phyloP scores from a whole-genome alignment of 2,113 vertebrate species.

The Garra rufa region DNA sequence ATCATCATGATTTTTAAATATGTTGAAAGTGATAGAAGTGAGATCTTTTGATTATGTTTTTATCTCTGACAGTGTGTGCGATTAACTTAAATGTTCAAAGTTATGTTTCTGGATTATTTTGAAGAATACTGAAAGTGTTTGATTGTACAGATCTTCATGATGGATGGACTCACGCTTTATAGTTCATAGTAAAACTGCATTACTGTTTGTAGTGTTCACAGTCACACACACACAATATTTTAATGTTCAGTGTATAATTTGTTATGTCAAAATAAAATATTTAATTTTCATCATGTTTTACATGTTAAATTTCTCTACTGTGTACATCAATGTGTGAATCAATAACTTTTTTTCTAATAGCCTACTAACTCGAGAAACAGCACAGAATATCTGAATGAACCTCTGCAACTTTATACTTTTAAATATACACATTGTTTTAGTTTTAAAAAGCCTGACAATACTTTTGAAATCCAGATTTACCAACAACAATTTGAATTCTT shows the following conservation, averaged over 20 bases:
- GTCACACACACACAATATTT: no score
- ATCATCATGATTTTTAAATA: neutral
- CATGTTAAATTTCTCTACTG: neutral
- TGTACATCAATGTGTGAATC: no score
- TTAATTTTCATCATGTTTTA: neutral
- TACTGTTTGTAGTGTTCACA: neutral
- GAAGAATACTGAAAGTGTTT: neutral
- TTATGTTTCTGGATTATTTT: neutral
- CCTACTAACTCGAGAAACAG: no score
- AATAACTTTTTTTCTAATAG: neutral
- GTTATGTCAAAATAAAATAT: neutral
- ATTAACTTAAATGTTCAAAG: neutral
- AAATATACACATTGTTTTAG: neutral
- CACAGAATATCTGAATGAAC: no score
- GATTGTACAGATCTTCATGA: neutral
- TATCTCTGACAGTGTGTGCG: neutral
- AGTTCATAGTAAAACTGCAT: neutral
- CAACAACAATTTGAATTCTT: neutral
- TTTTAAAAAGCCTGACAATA: neutral
- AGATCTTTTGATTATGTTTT: neutral
- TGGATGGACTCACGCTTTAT: neutral
- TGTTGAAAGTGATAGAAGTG: neutral
- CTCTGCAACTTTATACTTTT: neutral
- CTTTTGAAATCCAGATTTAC: neutral
- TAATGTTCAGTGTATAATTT: neutral